Evolutionary conservation across 2,113 vertebrate genomes (phyloP).

Genomic region (Takifugu flavidus): DNA sequence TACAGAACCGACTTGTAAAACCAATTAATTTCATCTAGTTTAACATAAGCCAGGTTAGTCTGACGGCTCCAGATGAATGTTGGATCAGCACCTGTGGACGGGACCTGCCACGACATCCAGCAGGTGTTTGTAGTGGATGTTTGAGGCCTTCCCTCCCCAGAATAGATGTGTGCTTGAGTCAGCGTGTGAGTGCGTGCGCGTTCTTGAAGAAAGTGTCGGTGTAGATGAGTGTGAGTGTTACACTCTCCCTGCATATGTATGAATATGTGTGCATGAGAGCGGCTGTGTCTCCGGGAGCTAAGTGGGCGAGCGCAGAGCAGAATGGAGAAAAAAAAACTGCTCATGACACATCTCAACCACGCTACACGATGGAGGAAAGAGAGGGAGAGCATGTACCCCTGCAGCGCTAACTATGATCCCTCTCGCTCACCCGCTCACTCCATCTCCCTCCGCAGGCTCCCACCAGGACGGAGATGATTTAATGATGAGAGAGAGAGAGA

Average conservation of each 20-base stretch:
- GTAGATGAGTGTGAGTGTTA: slow-evolving; percentile 38
- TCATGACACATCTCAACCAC: slow-evolving; percentile 69
- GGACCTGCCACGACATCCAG: slow-evolving; percentile 31
- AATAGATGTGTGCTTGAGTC: slow-evolving; percentile 37
- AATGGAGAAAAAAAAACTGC: slow-evolving; percentile 36
- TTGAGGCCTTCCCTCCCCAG: slow-evolving; percentile 28
- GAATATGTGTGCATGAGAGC: slow-evolving; percentile 31
- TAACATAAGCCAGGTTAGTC: too few species aligned
- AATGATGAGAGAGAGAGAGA: slow-evolving; percentile 64
- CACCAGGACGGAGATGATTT: slow-evolving; percentile 65
- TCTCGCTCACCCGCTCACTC: slow-evolving; percentile 47
- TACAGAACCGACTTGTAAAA: too few species aligned
- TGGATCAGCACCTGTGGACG: slow-evolving; percentile 1
- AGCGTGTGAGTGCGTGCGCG: slow-evolving; percentile 41
- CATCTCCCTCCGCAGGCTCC: slow-evolving; percentile 59
- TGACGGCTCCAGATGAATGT: too few species aligned
- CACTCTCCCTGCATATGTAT: slow-evolving; percentile 39
- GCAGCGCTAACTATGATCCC: slow-evolving; percentile 72
- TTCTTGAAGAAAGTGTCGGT: slow-evolving; percentile 40
- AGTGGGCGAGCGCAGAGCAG: slow-evolving; percentile 67
- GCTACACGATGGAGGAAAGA: slow-evolving; percentile 59
- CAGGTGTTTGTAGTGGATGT: slow-evolving; percentile 22
- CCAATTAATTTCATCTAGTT: too few species aligned
- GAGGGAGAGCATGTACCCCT: slow-evolving; percentile 70
- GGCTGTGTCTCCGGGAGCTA: slow-evolving; percentile 57